These are phyloP conservation scores for Cryptomyrus ogoouensis DNA, from an alignment of 2,113 vertebrate species.

Conservation along the genomic window DNA sequence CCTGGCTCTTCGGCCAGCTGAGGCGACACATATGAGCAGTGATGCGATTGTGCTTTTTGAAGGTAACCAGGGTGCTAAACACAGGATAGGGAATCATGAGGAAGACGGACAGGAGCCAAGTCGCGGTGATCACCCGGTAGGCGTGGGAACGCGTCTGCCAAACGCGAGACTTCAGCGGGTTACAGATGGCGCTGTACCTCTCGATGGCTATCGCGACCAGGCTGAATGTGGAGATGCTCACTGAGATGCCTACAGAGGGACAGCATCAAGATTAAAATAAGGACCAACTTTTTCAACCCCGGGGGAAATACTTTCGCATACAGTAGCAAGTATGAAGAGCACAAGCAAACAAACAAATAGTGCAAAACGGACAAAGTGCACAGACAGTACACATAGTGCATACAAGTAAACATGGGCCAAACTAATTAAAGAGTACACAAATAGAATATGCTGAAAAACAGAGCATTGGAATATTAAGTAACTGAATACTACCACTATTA, in stretches of 20 bases:
- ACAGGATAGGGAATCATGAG: constrained; percentile 87
- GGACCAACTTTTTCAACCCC: neutral
- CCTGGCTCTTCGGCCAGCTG: constrained; percentile 64
- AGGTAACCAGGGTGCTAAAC: constrained; percentile 61
- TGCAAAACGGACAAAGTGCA: neutral
- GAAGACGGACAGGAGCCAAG: constrained; percentile 75
- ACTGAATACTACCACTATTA: neutral
- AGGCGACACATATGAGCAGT: constrained; percentile 67
- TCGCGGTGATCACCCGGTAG: constrained; percentile 78
- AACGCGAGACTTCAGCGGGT: constrained; percentile 80
- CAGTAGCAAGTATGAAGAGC: neutral
- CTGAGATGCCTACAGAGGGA: constrained; percentile 71
- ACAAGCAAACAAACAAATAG: neutral
- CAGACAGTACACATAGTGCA: neutral
- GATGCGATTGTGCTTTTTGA: constrained; percentile 46
- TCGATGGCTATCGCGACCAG: constrained; percentile 92
- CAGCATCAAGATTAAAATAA: neutral
- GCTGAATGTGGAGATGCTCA: constrained; percentile 92
- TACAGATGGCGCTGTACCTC: constrained; percentile 91
- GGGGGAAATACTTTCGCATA: neutral
- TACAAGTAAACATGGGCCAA: neutral
- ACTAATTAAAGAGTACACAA: no score
- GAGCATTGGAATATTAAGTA: neutral
- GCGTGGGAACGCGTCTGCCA: constrained; percentile 95
- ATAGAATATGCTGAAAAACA: no score